Conservation (phyloP, 2,888 invertebrate species). For the Calliphora vomitoria region DNA sequence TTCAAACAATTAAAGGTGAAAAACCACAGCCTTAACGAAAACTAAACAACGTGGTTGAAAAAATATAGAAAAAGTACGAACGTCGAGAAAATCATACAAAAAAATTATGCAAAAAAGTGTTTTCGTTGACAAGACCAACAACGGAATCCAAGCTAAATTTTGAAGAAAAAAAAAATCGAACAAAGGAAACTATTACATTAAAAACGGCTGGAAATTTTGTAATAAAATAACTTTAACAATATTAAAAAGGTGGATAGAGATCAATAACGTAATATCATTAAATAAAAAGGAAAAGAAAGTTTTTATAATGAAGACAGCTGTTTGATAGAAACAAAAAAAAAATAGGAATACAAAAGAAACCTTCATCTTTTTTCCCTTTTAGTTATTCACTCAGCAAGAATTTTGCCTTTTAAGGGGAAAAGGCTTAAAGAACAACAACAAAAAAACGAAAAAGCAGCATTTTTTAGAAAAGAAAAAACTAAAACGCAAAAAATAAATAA, state of each 20-base stretch:
- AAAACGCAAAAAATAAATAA: constrained; percentile 37
- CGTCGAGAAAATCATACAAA: constrained; percentile 35
- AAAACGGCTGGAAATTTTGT: background rate
- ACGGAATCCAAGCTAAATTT: constrained; percentile 2
- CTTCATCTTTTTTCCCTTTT: constrained; percentile 3
- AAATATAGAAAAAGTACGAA: constrained; percentile 15
- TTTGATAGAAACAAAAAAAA: constrained; percentile 28
- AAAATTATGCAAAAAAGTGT: constrained; percentile 68
- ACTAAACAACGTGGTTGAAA: constrained; percentile 61
- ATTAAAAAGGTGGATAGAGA: background rate
- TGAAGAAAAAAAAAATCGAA: background rate
- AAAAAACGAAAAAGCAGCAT: background rate
- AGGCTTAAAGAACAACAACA: constrained; percentile 4
- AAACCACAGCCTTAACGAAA: constrained; percentile 20
- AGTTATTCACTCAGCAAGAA: background rate
- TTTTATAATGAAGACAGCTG: constrained; percentile 59
- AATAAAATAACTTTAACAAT: background rate
- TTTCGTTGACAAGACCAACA: constrained; percentile 36
- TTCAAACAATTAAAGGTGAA: background rate
- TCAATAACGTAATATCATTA: constrained; percentile 29
- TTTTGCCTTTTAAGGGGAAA: constrained; percentile 24
- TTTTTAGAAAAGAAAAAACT: background rate
- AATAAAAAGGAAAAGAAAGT: background rate
- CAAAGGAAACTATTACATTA: constrained; percentile 11
- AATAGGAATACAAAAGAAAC: constrained; percentile 40